Base-by-base conservation (phyloP, 2,888 invertebrate genomes). In the Strigamia transsilvanica region DNA sequence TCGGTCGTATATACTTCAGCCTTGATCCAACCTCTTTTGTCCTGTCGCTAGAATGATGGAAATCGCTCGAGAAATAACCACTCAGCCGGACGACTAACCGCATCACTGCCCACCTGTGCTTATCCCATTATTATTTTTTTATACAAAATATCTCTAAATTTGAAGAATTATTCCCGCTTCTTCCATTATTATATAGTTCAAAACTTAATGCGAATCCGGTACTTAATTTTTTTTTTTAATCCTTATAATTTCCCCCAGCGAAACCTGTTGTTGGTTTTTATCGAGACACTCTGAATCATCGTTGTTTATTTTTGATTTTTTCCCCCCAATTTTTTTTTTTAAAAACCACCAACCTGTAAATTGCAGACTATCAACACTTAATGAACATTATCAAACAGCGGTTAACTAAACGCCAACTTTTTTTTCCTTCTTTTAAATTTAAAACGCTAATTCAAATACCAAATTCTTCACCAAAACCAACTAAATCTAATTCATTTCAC, bases 11-110 rank as follows among this genome's bases (percentile, higher is more conserved):
- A 66, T 66, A 66, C 61, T 18, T 66, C 61, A 66, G 61, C 61
- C 61, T 66, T 66, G 61, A 66, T 66, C 4, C 61, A n/a, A 21
- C 21, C 61, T 66, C 61, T 66, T 66, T 66, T 66, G 61, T 66
- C 61, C 61, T 66, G 61, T 66, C 61, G 61, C 61, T 21, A 66
- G 9, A 66, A 66, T 66, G 61, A 66, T 66, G 61, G 61, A 66
- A 66, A 66, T 66, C 61, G 23, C 61, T 66, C 61, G 61, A 66
- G 61, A 66, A 66, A 66, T 66, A 66, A 66, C 61, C 61, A 66
- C 61, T 66, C 61, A 66, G 61, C 61, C 61, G 61, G 61, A 66
- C 61, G 61, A 66, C 61, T 66, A 66, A 66, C 6, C 61, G 61
- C 61, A 23, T 23, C 61, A 66, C 61, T 66, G 61, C 61, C 61